Base-by-base conservation (phyloP, 2,797 vertebrate genomes). In the Galago senegalensis region DNA sequence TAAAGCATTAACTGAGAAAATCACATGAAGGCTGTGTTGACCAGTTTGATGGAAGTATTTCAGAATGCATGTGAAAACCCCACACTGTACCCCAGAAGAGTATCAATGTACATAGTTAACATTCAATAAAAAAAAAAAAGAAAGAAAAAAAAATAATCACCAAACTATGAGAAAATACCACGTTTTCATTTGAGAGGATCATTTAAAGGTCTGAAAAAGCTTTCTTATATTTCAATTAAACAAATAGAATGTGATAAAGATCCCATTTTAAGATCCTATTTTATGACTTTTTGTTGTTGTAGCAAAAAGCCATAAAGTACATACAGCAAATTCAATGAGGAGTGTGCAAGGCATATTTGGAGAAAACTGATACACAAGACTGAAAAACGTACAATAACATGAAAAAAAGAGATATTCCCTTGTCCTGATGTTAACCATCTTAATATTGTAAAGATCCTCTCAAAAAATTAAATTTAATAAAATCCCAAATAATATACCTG, bases 201-300 rank as follows among this genome's bases (percentile, higher is more conserved):
- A 83, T 56, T 82, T 53, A 87, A 75, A 80, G 81, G 63, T 87
- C 61, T 86, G 77, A 89, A 75, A 86, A 67, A 94, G 43, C 5
- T 91, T 93, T 77, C n/a, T 92, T 93, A 89, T 43, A 87, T 93
- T 53, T 96, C 85, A 93, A 60, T 29, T 67, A 89, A 93, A 70
- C 23, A 86, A 49, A 77, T 94, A 88, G 73, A 92, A 91, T 86
- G 7, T 5, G 67, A 37, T 93, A 87, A 95, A 93, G 18, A 53
- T 23, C 7, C 21, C 31, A 70, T 34, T 91, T 91, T 53, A 53
- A 49, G 46, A 13, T 13, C 11, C 46, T 46, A 11, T 46, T 46
- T 46, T 46, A 46, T 46, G 46, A 10, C 11, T 49, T 49, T 49
- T 49, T 49, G 67, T 34, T 89, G 72, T 34, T 89, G 1, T 53